Evolutionary conservation across 2,797 vertebrate genomes (phyloP).

Genomic region (Galaxias olidus): DNA sequence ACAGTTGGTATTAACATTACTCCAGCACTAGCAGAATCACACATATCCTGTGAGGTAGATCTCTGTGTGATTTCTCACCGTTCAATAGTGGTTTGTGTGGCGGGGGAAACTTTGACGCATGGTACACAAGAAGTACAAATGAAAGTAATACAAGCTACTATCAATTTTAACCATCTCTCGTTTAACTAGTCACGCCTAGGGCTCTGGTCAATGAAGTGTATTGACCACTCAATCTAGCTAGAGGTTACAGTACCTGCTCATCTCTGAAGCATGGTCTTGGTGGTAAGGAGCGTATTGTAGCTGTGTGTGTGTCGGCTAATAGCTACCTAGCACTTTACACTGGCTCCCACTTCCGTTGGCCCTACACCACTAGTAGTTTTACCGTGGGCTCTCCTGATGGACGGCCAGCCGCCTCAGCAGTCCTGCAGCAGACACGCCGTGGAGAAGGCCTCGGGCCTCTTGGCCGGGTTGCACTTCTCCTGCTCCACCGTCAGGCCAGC

Average conservation of each 20-base stretch:
- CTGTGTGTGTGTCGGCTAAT: constrained; percentile 12
- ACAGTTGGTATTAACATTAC: constrained; percentile 15
- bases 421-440: constrained; percentile 57
- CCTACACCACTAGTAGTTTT: too few species aligned
- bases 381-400: too few species aligned
- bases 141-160: constrained; percentile 45
- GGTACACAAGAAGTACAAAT: constrained; percentile 29
- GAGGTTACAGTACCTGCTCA: constrained; percentile 37
- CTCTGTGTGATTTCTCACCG: constrained; percentile 45
- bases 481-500: constrained; percentile 49
- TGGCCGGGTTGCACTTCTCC: constrained; percentile 64
- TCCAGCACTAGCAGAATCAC: constrained; percentile 32
- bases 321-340: constrained; percentile 15
- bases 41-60: constrained; percentile 66
- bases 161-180: constrained; percentile 37
- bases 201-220: constrained; percentile 55
- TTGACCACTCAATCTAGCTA: constrained; percentile 45
- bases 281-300: constrained; percentile 21
- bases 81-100: constrained; percentile 50
- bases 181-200: constrained; percentile 28
- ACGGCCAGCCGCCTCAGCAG: constrained; percentile 59
- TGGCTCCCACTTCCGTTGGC: constrained; percentile 21
- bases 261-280: constrained; percentile 48
- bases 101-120: constrained; percentile 35
- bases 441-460: constrained; percentile 43